Conservation (phyloP, 30 jellyfish, hydroid and myxozoan species). For the Chrysaora quinquecirrha region DNA sequence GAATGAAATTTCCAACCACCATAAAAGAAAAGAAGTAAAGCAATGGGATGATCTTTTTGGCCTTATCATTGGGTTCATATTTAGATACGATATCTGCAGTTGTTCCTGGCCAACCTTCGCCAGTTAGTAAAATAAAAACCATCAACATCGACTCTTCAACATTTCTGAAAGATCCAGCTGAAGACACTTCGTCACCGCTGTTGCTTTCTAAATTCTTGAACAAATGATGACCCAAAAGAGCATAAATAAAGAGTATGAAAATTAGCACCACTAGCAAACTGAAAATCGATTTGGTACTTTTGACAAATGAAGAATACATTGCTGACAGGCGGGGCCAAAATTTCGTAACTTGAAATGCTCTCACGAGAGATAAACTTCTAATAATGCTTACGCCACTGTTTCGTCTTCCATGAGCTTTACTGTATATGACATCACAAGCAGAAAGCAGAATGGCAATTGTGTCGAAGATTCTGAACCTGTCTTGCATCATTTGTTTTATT, state of each 20-base stretch:
- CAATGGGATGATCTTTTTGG: constrained; percentile 36
- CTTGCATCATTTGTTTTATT: not conserved
- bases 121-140: constrained; percentile 82
- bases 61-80: constrained; percentile 5
- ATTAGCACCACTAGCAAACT: constrained; percentile 63
- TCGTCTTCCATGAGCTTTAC: not conserved
- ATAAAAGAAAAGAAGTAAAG: constrained; percentile 69
- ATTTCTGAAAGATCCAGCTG: constrained; percentile 46
- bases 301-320: constrained; percentile 60
- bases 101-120: constrained; percentile 83
- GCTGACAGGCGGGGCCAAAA: constrained; percentile 57
- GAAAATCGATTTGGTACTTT: constrained; percentile 54
- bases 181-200: not conserved
- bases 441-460: constrained; percentile 7
- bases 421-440: constrained; percentile 25
- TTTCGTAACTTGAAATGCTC: constrained; percentile 58
- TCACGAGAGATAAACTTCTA: constrained; percentile 61
- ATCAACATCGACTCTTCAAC: constrained; percentile 62
- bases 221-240: constrained; percentile 78
- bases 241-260: constrained; percentile 58
- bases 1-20: constrained; percentile 71
- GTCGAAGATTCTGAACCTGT: constrained; percentile 34
- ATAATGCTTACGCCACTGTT: constrained; percentile 57
- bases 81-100: constrained; percentile 25
- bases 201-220: constrained; percentile 34